These are phyloP conservation scores for Phenganax subtilis DNA, from an alignment of 92 coral and sea anemone genomes.

Conservation along the genomic window DNA sequence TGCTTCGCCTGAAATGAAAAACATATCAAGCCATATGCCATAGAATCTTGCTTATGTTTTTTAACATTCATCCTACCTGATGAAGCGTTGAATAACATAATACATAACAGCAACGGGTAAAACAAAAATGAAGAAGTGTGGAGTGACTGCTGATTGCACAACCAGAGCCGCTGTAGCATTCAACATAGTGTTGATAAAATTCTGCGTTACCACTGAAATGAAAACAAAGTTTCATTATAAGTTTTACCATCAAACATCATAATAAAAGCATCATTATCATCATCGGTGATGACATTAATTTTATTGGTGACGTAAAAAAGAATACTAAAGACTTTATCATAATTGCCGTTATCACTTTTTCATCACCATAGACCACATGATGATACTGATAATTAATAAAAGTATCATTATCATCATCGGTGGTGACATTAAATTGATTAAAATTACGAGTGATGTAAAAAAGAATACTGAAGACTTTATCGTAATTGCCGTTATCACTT, in stretches of 20 bases:
- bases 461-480: too few relatives aligned
- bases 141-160: slow-evolving; percentile 34
- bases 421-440: too few relatives aligned
- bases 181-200: slow-evolving; percentile 38
- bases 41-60: not conserved
- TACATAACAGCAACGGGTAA: slow-evolving; percentile 27
- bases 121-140: slow-evolving; percentile 28
- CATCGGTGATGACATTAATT: too few relatives aligned
- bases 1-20: slow-evolving; percentile 14
- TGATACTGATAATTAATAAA: too few relatives aligned
- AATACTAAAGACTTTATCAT: too few relatives aligned
- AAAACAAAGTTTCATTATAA: not conserved
- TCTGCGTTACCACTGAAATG: slow-evolving; percentile 25
- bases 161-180: slow-evolving; percentile 26
- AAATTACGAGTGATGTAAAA: too few relatives aligned
- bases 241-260: not conserved
- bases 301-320: too few relatives aligned
- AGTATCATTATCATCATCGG: too few relatives aligned
- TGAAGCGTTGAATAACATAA: slow-evolving; percentile 25
- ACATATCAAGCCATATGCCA: not conserved
- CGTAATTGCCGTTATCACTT: too few relatives aligned
- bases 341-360: too few relatives aligned
- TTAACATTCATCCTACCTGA: slow-evolving; percentile 2
- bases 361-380: too few relatives aligned
- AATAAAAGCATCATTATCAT: too few relatives aligned